Conservation (phyloP, 92 coral and sea anemone species). For the Actinernus sp. region DNA sequence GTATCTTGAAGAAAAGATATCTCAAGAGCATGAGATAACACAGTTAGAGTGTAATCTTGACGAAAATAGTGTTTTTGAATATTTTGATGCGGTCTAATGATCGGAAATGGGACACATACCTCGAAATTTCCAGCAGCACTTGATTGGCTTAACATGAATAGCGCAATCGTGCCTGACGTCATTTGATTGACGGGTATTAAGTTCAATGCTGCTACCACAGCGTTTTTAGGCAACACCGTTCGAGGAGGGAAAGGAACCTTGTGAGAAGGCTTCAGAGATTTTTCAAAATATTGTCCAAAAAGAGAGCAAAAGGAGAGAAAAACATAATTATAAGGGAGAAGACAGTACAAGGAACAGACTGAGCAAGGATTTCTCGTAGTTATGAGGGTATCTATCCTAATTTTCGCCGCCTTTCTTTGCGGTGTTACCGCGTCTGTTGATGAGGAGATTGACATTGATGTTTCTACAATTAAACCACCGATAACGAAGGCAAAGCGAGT, state of each 20-base stretch:
- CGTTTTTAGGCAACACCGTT: conserved; percentile 13
- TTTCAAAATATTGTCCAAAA: neutral
- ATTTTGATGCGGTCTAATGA: conserved; percentile 9
- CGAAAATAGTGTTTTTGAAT: neutral
- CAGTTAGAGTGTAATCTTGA: neutral
- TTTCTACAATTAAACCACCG: conserved; percentile 14
- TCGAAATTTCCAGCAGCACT: conserved; percentile 11
- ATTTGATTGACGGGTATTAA: conserved; percentile 73
- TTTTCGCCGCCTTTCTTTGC: conserved; percentile 45
- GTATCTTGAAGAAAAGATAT: neutral
- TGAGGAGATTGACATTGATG: conserved; percentile 54
- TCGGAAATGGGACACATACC: conserved; percentile 44
- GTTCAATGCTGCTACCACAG: conserved; percentile 43
- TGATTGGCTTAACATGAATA: conserved; percentile 36
- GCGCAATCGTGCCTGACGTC: conserved; percentile 66
- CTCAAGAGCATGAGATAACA: neutral
- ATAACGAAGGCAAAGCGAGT: conserved; percentile 10
- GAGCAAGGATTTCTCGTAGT: conserved; percentile 13
- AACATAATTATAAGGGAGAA: conserved; percentile 1
- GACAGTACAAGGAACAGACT: neutral
- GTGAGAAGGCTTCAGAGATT: neutral
- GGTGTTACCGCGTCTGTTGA: conserved; percentile 49
- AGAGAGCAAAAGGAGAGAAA: neutral
- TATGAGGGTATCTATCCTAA: conserved; percentile 50
- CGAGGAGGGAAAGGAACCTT: neutral